Evolutionary conservation across 2,888 invertebrate species (phyloP), one percentile per base, ranked within the genome.

Genomic region (Limnephilus lunatus): DNA sequence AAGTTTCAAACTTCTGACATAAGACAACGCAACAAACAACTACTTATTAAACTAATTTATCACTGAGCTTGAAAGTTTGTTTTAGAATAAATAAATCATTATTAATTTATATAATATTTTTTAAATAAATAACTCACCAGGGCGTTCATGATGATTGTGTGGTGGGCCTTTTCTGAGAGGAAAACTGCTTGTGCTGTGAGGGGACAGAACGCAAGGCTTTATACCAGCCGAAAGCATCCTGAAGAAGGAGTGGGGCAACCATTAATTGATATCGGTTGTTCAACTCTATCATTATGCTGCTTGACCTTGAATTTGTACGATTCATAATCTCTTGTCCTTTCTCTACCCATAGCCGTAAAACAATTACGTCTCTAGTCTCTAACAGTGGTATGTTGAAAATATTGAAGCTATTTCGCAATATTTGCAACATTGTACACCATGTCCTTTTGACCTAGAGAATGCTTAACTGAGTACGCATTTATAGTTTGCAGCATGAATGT

Each of bases 101-200:
- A 44, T 44, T 2, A 48, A 15, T 48, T 48, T 48, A 15, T 3
- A 48, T 48, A 2, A 48, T 48, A 15, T 48, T 48, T 14, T 48
- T 48, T 48, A 48, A n/a, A 89, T 15, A 88, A 90, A 85, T 89
- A 39, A 88, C 88, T 86, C 35, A 88, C 44, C 53, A 88, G 48
- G n/a, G 88, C 48, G 53, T 88, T 88, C 88, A 88, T 88, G n/a
- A 12, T 53, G 35, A 30, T 30, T n/a, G 25, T 88, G 31, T 88
- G 53, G 53, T 88, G 81, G 68, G 90, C 90, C 90, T 90, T 81
- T 90, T 81, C 89, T 80, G 89, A n/a, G 32, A 30, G 1, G 89
- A 89, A 89, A 89, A 89, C 89, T 89, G 89, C 89, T 90, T 35
- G 25, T 82, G 82, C 31, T 14, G 4, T 30, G 82, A 15, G 82